Conservation (phyloP, 2,797 vertebrate species). For the Pelodytes ibericus region DNA sequence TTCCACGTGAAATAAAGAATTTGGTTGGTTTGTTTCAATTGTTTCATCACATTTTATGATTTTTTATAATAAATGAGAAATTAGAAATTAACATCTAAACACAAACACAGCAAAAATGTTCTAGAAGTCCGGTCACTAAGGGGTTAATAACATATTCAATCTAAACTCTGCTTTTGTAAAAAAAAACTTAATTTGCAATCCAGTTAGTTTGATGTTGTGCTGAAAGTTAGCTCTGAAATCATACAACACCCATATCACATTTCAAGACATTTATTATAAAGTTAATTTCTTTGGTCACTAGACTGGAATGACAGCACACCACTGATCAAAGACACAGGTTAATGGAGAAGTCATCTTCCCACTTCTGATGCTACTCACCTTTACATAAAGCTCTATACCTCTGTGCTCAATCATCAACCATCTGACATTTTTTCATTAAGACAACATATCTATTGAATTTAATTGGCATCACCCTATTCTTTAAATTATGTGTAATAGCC, state of each 20-base stretch:
- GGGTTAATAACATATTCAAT: too few relatives aligned
- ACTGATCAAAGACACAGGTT: constrained; percentile 24
- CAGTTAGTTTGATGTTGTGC: not conserved
- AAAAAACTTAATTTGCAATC: not conserved
- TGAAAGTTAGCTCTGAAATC: constrained; percentile 4
- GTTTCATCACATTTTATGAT: too few relatives aligned
- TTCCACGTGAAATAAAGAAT: too few relatives aligned
- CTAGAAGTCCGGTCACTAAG: too few relatives aligned
- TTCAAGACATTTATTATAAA: constrained; percentile 19
- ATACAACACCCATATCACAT: not conserved
- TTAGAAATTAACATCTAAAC: too few relatives aligned
- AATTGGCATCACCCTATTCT: not conserved
- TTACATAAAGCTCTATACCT: constrained; percentile 1
- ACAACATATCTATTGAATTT: not conserved
- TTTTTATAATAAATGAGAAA: too few relatives aligned
- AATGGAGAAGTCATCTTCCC: constrained; percentile 13
- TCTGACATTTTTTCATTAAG: constrained; percentile 18
- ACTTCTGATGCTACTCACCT: not conserved
- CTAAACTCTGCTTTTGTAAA: not conserved
- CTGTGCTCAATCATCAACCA: not conserved
- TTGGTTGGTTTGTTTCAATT: too few relatives aligned
- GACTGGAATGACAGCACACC: constrained; percentile 3
- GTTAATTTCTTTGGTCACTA: constrained; percentile 18
- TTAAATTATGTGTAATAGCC: constrained; percentile 14
- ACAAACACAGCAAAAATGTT: too few relatives aligned